A percentile compares a stretch with the other conserved stretches of the same genome.
Evolutionary conservation across 1,140 invertebrate genomes (phyloP).

Genomic region (Cherax destructor): DNA sequence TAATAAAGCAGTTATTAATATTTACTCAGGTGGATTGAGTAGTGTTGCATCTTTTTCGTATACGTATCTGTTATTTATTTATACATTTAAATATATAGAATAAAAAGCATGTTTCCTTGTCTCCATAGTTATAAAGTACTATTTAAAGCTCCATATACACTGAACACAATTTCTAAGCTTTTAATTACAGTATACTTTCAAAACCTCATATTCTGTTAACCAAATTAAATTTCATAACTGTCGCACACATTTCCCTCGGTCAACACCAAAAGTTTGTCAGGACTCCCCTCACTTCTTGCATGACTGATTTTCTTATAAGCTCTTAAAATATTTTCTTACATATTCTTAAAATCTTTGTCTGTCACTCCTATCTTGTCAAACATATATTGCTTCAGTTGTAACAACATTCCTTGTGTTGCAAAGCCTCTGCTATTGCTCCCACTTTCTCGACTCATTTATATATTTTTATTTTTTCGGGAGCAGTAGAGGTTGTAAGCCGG

Average conservation of each 20-base stretch:
- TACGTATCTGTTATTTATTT: neutral
- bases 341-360: neutral
- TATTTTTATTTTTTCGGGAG: neutral
- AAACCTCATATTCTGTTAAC: neutral
- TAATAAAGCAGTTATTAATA: neutral
- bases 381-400: neutral
- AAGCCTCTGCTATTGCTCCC: neutral
- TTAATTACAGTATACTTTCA: neutral
- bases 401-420: neutral
- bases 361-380: neutral
- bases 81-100: neutral
- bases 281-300: neutral
- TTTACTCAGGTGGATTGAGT: neutral
- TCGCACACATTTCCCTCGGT: no score
- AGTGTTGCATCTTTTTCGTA: neutral
- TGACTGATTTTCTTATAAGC: neutral
- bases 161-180: neutral
- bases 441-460: neutral
- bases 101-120: neutral
- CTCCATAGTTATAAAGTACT: neutral
- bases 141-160: neutral
- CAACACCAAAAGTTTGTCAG: neutral
- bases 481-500: neutral
- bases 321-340: neutral
- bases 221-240: no score